Evolutionary conservation across 2,113 vertebrate genomes (phyloP).

Genomic region (Tychaedon coryphoeus): DNA sequence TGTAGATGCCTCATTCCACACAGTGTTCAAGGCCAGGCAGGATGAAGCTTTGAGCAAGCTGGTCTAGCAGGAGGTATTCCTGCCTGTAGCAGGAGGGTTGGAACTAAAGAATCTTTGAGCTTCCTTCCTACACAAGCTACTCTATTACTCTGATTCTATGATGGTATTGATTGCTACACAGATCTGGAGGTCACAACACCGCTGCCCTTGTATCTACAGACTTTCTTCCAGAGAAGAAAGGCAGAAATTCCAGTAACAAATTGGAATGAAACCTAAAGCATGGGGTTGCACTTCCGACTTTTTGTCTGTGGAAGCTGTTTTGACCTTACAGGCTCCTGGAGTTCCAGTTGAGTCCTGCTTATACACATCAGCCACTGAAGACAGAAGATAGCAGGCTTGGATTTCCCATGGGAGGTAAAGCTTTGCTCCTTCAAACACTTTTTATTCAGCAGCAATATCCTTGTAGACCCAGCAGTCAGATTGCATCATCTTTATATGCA

Average conservation of each 20-base stretch:
- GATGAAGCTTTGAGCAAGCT: not conserved
- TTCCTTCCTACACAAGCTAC: not conserved
- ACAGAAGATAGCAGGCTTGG: not conserved
- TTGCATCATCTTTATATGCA: not conserved
- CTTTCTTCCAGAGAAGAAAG: not conserved
- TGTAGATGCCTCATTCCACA: not conserved
- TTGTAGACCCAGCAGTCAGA: not conserved
- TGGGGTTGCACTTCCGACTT: not conserved
- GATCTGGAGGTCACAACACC: not conserved
- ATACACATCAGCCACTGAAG: not conserved
- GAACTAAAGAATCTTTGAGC: not conserved
- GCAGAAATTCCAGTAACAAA: not conserved
- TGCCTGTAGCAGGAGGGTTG: no score
- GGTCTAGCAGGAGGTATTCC: not conserved
- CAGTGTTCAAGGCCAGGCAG: not conserved
- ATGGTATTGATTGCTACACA: not conserved
- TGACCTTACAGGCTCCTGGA: not conserved
- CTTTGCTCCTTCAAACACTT: not conserved
- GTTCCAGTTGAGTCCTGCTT: not conserved
- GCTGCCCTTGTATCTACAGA: not conserved
- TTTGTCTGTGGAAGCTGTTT: not conserved
- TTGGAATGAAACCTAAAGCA: not conserved
- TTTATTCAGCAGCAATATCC: not conserved
- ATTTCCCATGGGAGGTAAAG: not conserved
- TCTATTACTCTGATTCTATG: not conserved